Percentiles rank a stretch among this genome's conserved stretches.
phyloP scores from a whole-genome alignment of 2,797 vertebrate species.

The Neosilurus mollespiculum region DNA sequence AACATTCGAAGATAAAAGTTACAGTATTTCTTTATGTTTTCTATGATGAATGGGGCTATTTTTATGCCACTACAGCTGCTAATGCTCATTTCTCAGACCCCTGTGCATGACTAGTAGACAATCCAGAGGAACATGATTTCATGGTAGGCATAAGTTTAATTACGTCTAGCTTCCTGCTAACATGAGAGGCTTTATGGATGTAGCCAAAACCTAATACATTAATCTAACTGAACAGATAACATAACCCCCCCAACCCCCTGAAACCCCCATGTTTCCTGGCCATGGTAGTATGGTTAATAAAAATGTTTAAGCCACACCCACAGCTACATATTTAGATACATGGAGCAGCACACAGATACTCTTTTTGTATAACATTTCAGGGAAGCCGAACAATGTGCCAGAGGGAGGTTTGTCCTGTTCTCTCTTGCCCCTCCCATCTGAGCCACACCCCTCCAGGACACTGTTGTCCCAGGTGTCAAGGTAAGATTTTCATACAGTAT shows the following conservation, averaged over 20 bases:
- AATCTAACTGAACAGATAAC: background rate
- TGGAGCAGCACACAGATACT: background rate
- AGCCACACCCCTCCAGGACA: conserved; percentile 86
- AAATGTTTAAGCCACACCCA: too few relatives aligned
- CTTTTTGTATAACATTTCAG: conserved; percentile 64
- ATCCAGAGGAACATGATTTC: background rate
- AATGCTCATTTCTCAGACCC: conserved; percentile 26
- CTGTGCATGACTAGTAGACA: conserved; percentile 10
- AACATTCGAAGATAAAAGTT: conserved; percentile 25
- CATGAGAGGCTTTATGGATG: background rate
- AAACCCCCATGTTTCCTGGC: background rate
- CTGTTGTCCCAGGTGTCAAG: conserved; percentile 91
- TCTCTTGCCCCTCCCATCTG: conserved; percentile 93
- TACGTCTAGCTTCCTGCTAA: background rate
- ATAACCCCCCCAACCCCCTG: too few relatives aligned
- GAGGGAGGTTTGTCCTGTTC: conserved; percentile 90
- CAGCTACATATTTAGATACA: background rate
- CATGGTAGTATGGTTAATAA: background rate
- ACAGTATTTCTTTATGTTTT: background rate
- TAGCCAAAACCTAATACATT: background rate
- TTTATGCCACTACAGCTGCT: conserved; percentile 22
- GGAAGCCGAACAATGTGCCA: conserved; percentile 87
- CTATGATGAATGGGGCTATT: conserved; percentile 25
- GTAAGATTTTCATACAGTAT: conserved; percentile 66
- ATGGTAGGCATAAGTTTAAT: background rate